phyloP scores from a whole-genome alignment of 2,888 invertebrate species.

The Doris montereyensis region DNA sequence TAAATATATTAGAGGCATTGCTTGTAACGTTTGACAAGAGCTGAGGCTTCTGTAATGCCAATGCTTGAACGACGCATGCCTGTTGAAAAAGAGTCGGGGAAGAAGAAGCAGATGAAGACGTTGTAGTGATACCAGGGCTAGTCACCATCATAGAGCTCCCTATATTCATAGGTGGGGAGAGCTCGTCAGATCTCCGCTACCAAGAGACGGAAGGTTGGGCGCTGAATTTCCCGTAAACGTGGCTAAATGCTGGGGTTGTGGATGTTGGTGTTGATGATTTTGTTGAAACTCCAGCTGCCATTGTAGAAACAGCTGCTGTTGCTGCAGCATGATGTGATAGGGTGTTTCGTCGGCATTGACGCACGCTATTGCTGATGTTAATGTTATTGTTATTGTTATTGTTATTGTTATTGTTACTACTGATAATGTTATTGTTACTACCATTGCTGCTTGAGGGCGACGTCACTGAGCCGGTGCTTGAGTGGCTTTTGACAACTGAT shows the following conservation, averaged over 20 bases:
- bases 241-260: slow-evolving; percentile 50
- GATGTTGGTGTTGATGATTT: slow-evolving; percentile 74
- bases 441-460: slow-evolving; percentile 15
- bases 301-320: slow-evolving; percentile 93
- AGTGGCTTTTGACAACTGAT: slow-evolving; percentile 84
- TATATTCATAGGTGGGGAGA: too few relatives aligned
- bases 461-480: slow-evolving; percentile 35
- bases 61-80: slow-evolving; percentile 32
- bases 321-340: slow-evolving; percentile 79
- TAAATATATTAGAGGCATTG: neutral
- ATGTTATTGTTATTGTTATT: slow-evolving; percentile 35
- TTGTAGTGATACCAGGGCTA: slow-evolving; percentile 47
- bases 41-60: slow-evolving; percentile 28
- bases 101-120: slow-evolving; percentile 31
- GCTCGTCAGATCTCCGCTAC: slow-evolving; percentile 2
- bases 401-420: slow-evolving; percentile 37
- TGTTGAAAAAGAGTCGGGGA: slow-evolving; percentile 42
- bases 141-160: slow-evolving; percentile 50
- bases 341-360: slow-evolving; percentile 55
- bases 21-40: neutral
- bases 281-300: slow-evolving; percentile 88
- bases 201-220: slow-evolving; percentile 16
- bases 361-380: neutral
- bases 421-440: neutral
- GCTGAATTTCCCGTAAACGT: slow-evolving; percentile 14